Percentiles rank a stretch among this genome's conserved stretches.
Conservation (phyloP, 1,140 invertebrate genomes). For the Drosophila jambulina region DNA sequence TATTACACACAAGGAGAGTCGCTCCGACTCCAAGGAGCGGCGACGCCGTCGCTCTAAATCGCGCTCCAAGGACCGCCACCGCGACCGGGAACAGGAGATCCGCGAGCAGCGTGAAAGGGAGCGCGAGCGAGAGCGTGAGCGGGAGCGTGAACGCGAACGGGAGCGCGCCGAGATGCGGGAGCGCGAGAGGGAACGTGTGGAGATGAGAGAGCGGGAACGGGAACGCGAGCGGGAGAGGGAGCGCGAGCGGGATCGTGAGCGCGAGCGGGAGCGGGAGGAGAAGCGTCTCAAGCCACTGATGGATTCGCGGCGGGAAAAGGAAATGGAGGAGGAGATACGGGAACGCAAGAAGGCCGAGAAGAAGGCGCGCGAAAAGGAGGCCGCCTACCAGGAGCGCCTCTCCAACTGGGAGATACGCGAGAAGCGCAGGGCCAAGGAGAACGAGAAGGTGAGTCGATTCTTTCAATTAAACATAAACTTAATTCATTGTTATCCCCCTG, state of each 20-base stretch:
- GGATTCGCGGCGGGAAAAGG: constrained; percentile 90
- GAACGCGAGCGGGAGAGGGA: constrained; percentile 85
- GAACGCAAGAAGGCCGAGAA: constrained; percentile 96
- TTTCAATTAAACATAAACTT: background rate
- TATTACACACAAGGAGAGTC: constrained; percentile 78
- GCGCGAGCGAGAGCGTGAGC: constrained; percentile 81
- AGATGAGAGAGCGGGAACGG: constrained; percentile 82
- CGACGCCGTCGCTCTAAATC: constrained; percentile 80
- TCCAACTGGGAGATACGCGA: constrained; percentile 97
- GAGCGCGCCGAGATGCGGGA: constrained; percentile 85
- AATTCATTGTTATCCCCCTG: background rate
- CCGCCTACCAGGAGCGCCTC: constrained; percentile 94
- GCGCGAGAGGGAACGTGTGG: constrained; percentile 85
- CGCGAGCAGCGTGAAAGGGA: constrained; percentile 76
- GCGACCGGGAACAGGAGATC: constrained; percentile 84
- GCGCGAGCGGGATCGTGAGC: constrained; percentile 84
- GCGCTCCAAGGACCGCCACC: constrained; percentile 85
- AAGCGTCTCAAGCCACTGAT: constrained; percentile 86
- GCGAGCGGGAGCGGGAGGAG: constrained; percentile 85
- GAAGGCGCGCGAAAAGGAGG: constrained; percentile 96
- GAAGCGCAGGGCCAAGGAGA: constrained; percentile 96
- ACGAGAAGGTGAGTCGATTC: constrained; percentile 88
- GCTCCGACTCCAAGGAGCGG: constrained; percentile 51
- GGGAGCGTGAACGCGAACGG: constrained; percentile 84
- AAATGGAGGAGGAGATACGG: constrained; percentile 95